These are phyloP conservation scores for Villa cingulata DNA, from an alignment of 2,888 invertebrate species.

Conservation along the genomic window DNA sequence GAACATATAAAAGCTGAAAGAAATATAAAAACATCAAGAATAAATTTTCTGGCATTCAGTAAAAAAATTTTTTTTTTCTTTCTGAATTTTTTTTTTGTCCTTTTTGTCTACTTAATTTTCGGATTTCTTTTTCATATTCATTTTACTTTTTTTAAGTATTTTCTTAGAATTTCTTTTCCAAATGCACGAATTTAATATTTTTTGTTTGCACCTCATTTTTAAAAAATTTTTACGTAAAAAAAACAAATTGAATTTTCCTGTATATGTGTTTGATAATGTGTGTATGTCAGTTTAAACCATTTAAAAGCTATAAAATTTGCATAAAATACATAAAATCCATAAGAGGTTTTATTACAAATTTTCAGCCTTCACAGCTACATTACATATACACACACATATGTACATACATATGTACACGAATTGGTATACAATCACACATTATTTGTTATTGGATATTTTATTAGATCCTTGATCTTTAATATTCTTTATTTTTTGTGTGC, in stretches of 20 bases:
- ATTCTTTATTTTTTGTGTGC: too few species aligned
- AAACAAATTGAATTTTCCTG: neutral
- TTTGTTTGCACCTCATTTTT: too few species aligned
- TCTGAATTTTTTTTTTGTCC: neutral
- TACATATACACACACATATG: conserved; percentile 4
- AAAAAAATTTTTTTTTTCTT: neutral
- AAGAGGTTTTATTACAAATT: conserved; percentile 8
- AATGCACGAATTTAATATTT: neutral
- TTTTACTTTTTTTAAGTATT: too few species aligned
- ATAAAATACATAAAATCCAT: conserved; percentile 5
- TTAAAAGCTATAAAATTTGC: conserved; percentile 9
- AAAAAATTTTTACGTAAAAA: too few species aligned
- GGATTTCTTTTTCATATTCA: neutral
- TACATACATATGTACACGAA: neutral
- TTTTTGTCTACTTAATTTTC: neutral
- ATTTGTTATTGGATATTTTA: too few species aligned
- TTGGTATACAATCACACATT: too few species aligned
- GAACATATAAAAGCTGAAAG: too few species aligned
- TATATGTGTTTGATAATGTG: conserved; percentile 1
- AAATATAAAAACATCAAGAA: neutral
- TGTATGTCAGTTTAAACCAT: conserved; percentile 1
- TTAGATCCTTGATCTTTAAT: too few species aligned
- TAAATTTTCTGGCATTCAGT: neutral
- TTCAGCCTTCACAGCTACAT: neutral
- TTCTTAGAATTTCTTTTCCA: too few species aligned